A percentile compares a stretch with the other conserved stretches of the same genome.
phyloP scores from a whole-genome alignment of 2,888 invertebrate species.

The Athalia rosae region DNA sequence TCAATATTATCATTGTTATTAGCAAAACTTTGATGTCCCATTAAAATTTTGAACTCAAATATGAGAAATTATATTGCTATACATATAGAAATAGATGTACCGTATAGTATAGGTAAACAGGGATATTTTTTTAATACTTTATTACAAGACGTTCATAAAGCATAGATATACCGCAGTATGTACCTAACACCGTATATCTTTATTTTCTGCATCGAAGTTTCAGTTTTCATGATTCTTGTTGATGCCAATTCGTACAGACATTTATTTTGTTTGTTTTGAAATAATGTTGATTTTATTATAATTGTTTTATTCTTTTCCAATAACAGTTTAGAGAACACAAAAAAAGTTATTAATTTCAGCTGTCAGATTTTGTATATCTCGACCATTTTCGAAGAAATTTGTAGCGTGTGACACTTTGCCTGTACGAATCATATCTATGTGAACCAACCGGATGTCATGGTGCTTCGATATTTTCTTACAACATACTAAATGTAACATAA shows the following conservation, averaged over 20 bases:
- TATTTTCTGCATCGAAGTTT: slow-evolving; percentile 16
- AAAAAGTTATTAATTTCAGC: slow-evolving; percentile 5
- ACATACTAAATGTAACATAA: slow-evolving; percentile 1
- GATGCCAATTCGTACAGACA: slow-evolving; percentile 25
- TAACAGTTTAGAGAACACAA: neutral
- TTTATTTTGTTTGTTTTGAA: neutral
- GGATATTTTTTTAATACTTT: slow-evolving; percentile 42
- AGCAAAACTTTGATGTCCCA: slow-evolving; percentile 53
- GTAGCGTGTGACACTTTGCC: slow-evolving; percentile 1
- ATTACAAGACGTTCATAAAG: slow-evolving; percentile 37
- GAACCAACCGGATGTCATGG: slow-evolving; percentile 47
- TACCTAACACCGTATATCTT: slow-evolving; percentile 34
- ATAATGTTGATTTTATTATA: neutral
- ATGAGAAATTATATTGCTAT: slow-evolving; percentile 36
- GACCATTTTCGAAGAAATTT: neutral
- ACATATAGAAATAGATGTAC: slow-evolving; percentile 37
- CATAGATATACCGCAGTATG: slow-evolving; percentile 38
- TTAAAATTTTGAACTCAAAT: slow-evolving; percentile 22
- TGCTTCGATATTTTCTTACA: slow-evolving; percentile 50
- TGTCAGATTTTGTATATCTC: neutral
- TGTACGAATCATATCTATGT: slow-evolving; percentile 20
- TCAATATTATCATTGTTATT: slow-evolving; percentile 46
- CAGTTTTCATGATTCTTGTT: slow-evolving; percentile 18
- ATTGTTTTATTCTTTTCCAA: neutral
- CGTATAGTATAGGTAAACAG: slow-evolving; percentile 43